These are phyloP conservation scores for Octodon degus DNA, from an alignment of 2,113 vertebrate genomes.

Conservation along the genomic window DNA sequence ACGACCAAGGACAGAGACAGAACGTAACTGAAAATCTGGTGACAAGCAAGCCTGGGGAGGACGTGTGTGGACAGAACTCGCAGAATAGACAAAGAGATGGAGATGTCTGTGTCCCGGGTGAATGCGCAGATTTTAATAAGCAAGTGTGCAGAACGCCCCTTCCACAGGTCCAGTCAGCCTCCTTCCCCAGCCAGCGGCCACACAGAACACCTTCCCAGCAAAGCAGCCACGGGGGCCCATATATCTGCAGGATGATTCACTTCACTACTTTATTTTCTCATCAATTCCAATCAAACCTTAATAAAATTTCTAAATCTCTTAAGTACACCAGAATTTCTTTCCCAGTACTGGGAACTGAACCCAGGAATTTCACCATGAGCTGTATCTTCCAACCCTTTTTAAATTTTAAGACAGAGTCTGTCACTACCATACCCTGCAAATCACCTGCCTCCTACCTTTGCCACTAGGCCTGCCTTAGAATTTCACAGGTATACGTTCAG, in stretches of 20 bases:
- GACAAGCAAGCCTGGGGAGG: neutral
- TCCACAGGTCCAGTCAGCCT: neutral
- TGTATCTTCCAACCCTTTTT: neutral
- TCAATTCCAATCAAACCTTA: conserved; percentile 15
- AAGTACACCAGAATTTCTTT: neutral
- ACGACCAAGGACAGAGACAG: neutral
- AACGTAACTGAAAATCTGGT: neutral
- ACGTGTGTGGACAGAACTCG: neutral
- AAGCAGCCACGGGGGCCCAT: neutral
- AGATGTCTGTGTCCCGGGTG: neutral
- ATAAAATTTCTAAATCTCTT: conserved; percentile 39
- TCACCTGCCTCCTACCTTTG: neutral
- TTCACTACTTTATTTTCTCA: conserved; percentile 29
- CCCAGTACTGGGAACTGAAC: neutral
- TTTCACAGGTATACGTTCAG: neutral
- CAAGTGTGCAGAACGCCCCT: neutral
- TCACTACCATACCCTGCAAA: neutral
- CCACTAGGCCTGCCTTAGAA: neutral
- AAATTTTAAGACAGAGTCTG: neutral
- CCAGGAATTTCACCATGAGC: neutral
- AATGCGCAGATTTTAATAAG: neutral
- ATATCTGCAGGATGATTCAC: neutral
- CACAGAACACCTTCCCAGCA: neutral
- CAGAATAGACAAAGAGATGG: neutral
- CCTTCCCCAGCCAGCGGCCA: neutral